Evolutionary conservation across 2,888 invertebrate genomes (phyloP).

Genomic region (Amphipoea oculea): DNA sequence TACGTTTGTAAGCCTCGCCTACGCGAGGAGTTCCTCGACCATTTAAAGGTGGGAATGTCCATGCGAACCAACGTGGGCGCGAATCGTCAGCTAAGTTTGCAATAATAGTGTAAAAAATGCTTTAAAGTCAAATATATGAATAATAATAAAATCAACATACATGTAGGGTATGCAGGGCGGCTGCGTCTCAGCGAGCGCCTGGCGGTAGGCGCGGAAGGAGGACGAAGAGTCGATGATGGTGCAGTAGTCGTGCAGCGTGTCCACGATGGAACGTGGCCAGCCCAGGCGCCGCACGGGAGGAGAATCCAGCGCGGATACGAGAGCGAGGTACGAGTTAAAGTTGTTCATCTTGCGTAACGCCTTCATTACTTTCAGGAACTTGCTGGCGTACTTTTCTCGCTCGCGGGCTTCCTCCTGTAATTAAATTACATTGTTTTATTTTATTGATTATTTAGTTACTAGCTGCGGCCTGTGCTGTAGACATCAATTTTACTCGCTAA

Average conservation of each 20-base stretch:
- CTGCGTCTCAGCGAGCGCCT: conserved; percentile 97
- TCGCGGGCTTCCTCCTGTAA: conserved; percentile 96
- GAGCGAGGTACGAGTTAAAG: conserved; percentile 99
- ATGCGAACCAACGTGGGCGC: no score
- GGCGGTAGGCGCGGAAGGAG: conserved; percentile 99
- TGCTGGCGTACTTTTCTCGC: conserved; percentile 97
- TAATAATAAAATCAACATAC: conserved; percentile 90
- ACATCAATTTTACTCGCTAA: background rate
- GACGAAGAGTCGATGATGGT: conserved; percentile 99
- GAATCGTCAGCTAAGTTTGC: background rate
- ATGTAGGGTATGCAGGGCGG: conserved; percentile 99
- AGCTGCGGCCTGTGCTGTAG: background rate
- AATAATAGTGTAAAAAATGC: background rate
- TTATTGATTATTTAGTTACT: background rate
- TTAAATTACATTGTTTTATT: background rate
- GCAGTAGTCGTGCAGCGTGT: conserved; percentile 98
- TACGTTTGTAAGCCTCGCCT: background rate
- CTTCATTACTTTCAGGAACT: conserved; percentile 99
- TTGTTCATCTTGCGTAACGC: conserved; percentile 99
- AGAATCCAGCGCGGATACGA: conserved; percentile 98
- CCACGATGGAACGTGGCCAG: conserved; percentile 97
- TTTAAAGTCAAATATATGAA: background rate
- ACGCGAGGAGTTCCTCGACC: background rate
- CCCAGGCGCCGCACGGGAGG: conserved; percentile 98
- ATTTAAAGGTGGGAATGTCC: background rate